phyloP scores from a whole-genome alignment of 2,113 vertebrate genomes.

The Tylochromis polylepis region DNA sequence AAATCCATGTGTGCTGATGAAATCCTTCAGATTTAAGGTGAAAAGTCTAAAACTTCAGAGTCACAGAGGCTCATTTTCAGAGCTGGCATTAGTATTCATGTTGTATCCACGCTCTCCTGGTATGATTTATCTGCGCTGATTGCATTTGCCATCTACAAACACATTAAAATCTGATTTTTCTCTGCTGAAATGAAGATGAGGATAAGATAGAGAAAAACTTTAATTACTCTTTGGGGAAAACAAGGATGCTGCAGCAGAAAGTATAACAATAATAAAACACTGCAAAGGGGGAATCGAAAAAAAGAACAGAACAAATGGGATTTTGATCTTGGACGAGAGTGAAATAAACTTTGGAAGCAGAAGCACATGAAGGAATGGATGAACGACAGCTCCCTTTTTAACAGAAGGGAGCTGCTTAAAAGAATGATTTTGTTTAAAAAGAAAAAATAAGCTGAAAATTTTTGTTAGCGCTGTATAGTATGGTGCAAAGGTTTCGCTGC shows the following conservation, averaged over 20 bases:
- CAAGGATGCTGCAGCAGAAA: neutral
- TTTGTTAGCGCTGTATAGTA: neutral
- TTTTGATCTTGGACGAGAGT: neutral
- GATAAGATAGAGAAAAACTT: conserved; percentile 7
- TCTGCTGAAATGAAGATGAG: neutral
- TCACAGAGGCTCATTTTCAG: neutral
- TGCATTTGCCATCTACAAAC: neutral
- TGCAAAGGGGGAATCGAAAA: neutral
- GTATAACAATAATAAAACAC: neutral
- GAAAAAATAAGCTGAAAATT: neutral
- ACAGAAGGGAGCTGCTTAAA: neutral
- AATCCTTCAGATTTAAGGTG: neutral
- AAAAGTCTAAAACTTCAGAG: neutral
- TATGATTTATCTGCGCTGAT: conserved; percentile 10
- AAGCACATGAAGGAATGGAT: neutral
- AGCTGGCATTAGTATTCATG: conserved; percentile 6
- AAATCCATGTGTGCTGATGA: neutral
- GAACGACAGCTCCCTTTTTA: neutral
- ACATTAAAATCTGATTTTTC: conserved; percentile 1
- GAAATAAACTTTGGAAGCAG: neutral
- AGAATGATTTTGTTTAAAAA: neutral
- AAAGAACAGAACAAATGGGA: neutral
- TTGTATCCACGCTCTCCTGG: neutral
- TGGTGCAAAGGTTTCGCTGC: neutral
- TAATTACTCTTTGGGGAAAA: conserved; percentile 9